phyloP scores from a whole-genome alignment of 2,113 vertebrate species.

The Phalacrocorax aristotelis region DNA sequence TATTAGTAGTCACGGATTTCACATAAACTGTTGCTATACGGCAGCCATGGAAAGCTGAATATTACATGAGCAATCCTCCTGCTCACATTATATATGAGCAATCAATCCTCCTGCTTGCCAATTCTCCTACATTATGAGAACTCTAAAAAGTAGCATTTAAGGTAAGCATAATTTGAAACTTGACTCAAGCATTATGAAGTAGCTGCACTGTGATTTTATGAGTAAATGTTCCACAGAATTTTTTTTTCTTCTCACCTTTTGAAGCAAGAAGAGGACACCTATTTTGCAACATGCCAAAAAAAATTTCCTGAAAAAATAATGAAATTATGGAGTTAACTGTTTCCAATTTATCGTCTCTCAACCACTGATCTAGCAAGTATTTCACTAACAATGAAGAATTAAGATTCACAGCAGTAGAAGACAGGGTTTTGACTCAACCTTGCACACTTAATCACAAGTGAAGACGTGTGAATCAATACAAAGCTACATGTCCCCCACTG shows the following conservation, averaged over 20 bases:
- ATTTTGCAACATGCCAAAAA: neutral
- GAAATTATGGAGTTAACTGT: neutral
- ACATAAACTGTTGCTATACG: neutral
- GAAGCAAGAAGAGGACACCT: neutral
- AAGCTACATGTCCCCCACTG: neutral
- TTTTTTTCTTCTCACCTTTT: neutral
- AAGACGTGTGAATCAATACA: neutral
- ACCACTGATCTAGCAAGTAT: accelerated
- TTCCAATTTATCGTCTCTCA: neutral
- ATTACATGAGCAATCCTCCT: neutral
- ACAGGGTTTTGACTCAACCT: neutral
- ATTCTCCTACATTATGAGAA: neutral
- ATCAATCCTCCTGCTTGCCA: neutral
- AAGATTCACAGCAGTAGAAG: neutral
- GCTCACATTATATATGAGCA: neutral
- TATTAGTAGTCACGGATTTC: neutral
- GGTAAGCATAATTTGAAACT: neutral
- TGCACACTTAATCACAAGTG: neutral
- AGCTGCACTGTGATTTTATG: neutral
- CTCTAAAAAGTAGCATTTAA: neutral
- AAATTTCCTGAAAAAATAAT: neutral
- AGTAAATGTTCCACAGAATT: neutral
- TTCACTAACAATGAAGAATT: neutral
- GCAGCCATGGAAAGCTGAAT: neutral
- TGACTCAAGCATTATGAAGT: neutral